These are phyloP conservation scores for Sardinella longiceps DNA, from an alignment of 2,797 vertebrate species.

Conservation along the genomic window DNA sequence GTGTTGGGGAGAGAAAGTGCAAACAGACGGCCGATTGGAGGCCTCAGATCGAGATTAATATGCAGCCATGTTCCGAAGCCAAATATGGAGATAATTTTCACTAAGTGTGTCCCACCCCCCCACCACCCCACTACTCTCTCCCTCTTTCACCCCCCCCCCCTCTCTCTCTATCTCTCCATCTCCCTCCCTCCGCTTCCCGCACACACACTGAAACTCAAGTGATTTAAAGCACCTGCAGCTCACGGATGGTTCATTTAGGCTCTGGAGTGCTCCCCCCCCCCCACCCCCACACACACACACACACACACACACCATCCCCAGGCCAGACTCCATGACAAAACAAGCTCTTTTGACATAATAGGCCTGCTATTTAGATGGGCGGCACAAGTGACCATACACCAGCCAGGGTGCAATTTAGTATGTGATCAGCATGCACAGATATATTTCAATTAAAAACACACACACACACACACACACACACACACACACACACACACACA, in stretches of 20 bases:
- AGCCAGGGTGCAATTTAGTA: not conserved
- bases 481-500: no score
- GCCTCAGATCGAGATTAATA: slow-evolving; percentile 49
- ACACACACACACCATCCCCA: slow-evolving; percentile 28
- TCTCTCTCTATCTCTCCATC: not conserved
- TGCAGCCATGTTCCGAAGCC: slow-evolving; percentile 40
- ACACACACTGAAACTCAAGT: slow-evolving; percentile 11
- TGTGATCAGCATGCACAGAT: slow-evolving; percentile 2
- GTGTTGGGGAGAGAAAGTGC: slow-evolving; percentile 44
- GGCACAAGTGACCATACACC: not conserved
- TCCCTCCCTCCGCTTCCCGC: slow-evolving; percentile 27
- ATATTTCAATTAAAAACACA: not conserved
- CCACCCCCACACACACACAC: no score
- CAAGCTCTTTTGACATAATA: slow-evolving; percentile 6
- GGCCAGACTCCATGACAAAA: slow-evolving; percentile 31
- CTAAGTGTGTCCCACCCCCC: slow-evolving; percentile 35
- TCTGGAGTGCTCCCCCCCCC: slow-evolving; percentile 12
- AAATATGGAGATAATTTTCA: slow-evolving; percentile 57
- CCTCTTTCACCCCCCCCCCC: not conserved
- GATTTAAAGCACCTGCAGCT: slow-evolving; percentile 50
- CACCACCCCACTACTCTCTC: no score
- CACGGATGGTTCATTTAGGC: slow-evolving; percentile 30
- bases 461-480: no score
- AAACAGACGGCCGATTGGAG: slow-evolving; percentile 65
- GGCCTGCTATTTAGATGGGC: slow-evolving; percentile 27